Evolutionary conservation across 2,113 vertebrate species (phyloP), one percentile per base, ranked within the genome.

Genomic region (Muscicapa adusta): DNA sequence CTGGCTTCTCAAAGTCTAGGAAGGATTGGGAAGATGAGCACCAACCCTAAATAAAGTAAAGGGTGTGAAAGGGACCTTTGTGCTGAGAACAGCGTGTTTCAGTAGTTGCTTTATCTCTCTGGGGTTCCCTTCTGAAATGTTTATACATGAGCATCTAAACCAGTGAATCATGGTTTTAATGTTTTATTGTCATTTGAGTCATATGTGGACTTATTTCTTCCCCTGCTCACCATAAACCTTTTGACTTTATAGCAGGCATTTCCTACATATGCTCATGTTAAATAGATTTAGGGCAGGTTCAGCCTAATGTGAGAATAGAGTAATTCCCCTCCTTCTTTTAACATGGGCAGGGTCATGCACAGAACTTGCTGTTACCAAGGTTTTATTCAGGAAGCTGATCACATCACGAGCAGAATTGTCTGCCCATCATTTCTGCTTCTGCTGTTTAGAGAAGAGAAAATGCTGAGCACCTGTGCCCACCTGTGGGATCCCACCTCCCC

Each of bases 321-420:
- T 47, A n/a, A 76, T 56, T 74, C 14, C 7, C 25, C 40, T 77
- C 28, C 24, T 85, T 33, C 38, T 81, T 26, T 60, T 33, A 34
- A 67, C 48, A 15, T 1, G 25, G 45, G 45, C 51, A 76, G 0
- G 1, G 56, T 67, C 66, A 4, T 8, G 48, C 13, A 14, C 45
- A 57, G 58, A 48, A 40, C 53, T 58, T 65, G 71, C 62, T 57
- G 50, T 74, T 75, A 34, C 70, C 48, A 34, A 38, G 62, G 24
- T 57, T 88, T 82, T 74, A 23, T 33, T 63, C 73, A 79, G 66
- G 57, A 68, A 75, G 43, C 40, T 60, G 66, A 43, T 42, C 0
- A 2, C 13, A 2, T 33, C 36, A 29, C 0, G 0, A 43, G 51
- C 25, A 85, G 60, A 73, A 18, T 4, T 18, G 53, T 50, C 51